phyloP scores from a whole-genome alignment of 2,797 vertebrate species.

The Echeneis naucrates region DNA sequence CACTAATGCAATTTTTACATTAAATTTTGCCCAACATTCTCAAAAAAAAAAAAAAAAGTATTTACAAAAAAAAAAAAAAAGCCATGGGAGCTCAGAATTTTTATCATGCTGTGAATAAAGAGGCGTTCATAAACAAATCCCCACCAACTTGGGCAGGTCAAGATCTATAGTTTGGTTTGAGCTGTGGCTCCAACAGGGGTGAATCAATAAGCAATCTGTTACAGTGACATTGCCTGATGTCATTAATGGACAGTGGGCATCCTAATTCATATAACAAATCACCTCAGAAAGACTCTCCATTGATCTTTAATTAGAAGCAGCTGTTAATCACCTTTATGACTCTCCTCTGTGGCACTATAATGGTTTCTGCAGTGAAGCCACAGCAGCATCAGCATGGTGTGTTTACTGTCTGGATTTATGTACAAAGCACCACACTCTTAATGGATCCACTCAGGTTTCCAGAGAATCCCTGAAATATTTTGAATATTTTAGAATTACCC shows the following conservation, averaged over 20 bases:
- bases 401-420: conserved; percentile 59
- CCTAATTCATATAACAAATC: conserved; percentile 88
- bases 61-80: conserved; percentile 12
- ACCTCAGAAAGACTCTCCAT: conserved; percentile 84
- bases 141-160: conserved; percentile 1
- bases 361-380: conserved; percentile 63
- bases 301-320: conserved; percentile 87
- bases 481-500: conserved; percentile 32
- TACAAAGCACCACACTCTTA: conserved; percentile 31
- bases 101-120: conserved; percentile 36
- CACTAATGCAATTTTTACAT: conserved; percentile 54
- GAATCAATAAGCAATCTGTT: conserved; percentile 69
- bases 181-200: conserved; percentile 38
- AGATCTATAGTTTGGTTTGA: conserved; percentile 52
- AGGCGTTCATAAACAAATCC: conserved; percentile 51
- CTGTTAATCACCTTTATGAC: conserved; percentile 82
- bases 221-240: conserved; percentile 70
- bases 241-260: conserved; percentile 77
- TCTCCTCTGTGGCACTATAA: conserved; percentile 72
- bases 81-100: conserved; percentile 8
- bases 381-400: conserved; percentile 63
- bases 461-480: conserved; percentile 31
- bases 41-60: background rate
- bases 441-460: conserved; percentile 32
- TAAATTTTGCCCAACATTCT: conserved; percentile 37